These are phyloP conservation scores for Elaphurus davidianus DNA, from an alignment of 2,113 vertebrate genomes.

Conservation along the genomic window DNA sequence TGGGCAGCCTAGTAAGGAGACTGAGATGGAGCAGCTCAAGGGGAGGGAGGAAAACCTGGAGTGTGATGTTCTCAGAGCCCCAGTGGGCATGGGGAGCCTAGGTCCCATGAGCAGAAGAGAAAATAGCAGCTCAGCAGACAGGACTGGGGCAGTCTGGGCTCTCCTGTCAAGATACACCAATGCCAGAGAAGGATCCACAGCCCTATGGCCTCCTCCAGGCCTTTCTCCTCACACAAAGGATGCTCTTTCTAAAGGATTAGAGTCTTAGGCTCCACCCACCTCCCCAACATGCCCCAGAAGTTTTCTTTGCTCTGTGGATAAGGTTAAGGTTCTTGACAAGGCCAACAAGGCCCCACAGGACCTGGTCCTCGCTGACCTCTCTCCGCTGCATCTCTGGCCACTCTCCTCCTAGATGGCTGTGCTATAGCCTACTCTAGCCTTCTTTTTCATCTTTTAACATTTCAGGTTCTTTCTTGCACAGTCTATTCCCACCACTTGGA, in stretches of 20 bases:
- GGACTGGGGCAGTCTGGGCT: background rate
- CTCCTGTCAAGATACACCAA: background rate
- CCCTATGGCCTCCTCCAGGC: background rate
- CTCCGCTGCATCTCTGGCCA: background rate
- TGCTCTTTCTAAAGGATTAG: background rate
- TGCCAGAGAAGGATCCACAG: background rate
- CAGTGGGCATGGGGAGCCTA: background rate
- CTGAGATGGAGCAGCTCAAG: background rate
- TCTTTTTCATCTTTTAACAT: background rate
- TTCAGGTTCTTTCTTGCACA: background rate
- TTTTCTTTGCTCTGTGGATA: background rate
- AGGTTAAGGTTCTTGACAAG: background rate
- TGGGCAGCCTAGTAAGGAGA: background rate
- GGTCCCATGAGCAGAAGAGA: background rate
- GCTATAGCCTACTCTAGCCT: background rate
- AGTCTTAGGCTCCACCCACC: background rate
- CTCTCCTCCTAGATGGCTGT: background rate
- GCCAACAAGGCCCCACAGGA: background rate
- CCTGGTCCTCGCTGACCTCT: background rate
- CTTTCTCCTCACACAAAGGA: background rate
- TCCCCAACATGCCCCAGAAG: background rate
- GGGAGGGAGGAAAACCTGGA: background rate
- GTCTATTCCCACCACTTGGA: background rate
- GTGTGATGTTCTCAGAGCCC: background rate
- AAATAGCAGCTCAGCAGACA: background rate